Evolutionary conservation across 2,797 vertebrate genomes (phyloP), one percentile per base, ranked within the genome.

Genomic region (Philypnodon macrostomus): DNA sequence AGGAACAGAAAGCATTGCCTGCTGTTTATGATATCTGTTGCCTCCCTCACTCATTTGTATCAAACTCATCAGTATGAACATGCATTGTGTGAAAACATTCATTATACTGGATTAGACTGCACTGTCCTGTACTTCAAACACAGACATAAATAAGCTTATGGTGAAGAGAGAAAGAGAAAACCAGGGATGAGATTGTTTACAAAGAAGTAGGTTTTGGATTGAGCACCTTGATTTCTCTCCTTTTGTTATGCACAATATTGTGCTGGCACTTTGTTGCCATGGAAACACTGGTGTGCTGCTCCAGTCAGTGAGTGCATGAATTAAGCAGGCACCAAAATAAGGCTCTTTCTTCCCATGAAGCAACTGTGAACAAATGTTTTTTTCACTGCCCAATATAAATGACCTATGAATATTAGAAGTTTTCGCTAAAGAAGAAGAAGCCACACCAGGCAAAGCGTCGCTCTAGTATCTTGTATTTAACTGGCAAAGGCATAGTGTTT

Each of bases 181-280:
- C 27, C n/a, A 62, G 55, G 18, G 29, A 30, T 40, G 16, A 32
- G 35, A 59, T 70, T 67, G 52, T 60, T 78, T 51, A 52, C 51
- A 55, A 54, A 63, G 52, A 75, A 79, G 72, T 61, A 17, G 58
- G 35, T 67, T 73, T 61, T 57, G 55, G 50, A 73, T 66, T 30
- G 15, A 52, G 21, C 39, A 66, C 61, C 59, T 68, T 58, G 41
- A 10, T 67, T 66, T 47, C 23, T 32, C 48, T 59, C 47, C 49
- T 54, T 77, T 82, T 67, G 62, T 74, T 63, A 69, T 63, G 36
- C 66, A 42, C 51, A 82, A 75, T 79, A 64, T 58, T 72, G 56
- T 78, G 66, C 67, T 58, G 75, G 64, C 79, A 83, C 85, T 84
- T 82, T 58, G 88, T 89, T 88, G 49, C 82, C 79, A 85, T 87